Conservation (phyloP, 2,888 invertebrate species). For the Drosophila gaucha region DNA sequence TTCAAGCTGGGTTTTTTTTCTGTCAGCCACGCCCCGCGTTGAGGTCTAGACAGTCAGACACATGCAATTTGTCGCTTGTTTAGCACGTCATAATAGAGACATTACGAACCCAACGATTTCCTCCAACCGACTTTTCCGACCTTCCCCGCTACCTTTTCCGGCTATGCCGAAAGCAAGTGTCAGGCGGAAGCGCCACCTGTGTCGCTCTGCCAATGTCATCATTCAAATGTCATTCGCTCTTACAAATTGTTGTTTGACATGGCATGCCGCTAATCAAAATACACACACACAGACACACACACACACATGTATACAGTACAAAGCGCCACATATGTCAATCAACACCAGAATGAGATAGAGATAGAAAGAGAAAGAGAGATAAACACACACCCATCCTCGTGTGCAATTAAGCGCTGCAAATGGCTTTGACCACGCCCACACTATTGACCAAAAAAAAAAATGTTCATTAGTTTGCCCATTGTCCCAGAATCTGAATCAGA, state of each 20-base stretch:
- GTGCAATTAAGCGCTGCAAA: constrained; percentile 54
- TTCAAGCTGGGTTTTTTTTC: constrained; percentile 28
- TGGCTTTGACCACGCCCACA: constrained; percentile 35
- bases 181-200: constrained; percentile 74
- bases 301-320: constrained; percentile 15
- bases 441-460: constrained; percentile 38
- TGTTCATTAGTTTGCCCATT: constrained; percentile 72
- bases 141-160: constrained; percentile 18
- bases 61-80: constrained; percentile 76
- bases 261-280: constrained; percentile 81
- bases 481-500: constrained; percentile 42
- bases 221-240: constrained; percentile 75
- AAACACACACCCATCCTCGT: constrained; percentile 10
- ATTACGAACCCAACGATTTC: constrained; percentile 35
- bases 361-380: background rate
- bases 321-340: constrained; percentile 47
- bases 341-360: constrained; percentile 33
- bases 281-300: constrained; percentile 23
- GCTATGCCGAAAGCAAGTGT: constrained; percentile 51
- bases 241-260: constrained; percentile 81
- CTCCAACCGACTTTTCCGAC: background rate
- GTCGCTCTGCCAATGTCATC: constrained; percentile 62
- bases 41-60: constrained; percentile 46
- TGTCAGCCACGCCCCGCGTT: constrained; percentile 23
- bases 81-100: constrained; percentile 74